Percentiles rank a stretch among this genome's conserved stretches.
These are phyloP conservation scores for Rhea pennata DNA, from an alignment of 2,113 vertebrate genomes.

Conservation along the genomic window DNA sequence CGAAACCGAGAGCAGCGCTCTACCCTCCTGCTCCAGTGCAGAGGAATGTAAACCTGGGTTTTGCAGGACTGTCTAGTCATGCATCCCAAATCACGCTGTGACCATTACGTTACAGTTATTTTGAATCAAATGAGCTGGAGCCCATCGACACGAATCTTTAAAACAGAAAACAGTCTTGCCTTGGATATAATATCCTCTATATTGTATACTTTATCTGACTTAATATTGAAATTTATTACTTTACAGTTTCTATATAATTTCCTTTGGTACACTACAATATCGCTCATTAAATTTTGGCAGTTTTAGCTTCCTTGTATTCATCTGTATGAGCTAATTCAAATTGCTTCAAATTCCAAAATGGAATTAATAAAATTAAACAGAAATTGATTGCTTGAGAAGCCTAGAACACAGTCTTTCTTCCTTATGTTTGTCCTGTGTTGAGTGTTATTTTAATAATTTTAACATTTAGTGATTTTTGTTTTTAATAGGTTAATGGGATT, in stretches of 20 bases:
- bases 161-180: background rate
- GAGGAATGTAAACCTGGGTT: background rate
- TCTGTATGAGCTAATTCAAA: background rate
- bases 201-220: background rate
- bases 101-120: background rate
- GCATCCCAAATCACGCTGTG: background rate
- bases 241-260: background rate
- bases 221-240: background rate
- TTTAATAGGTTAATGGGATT: background rate
- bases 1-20: rapidly evolving
- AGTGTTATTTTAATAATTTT: background rate
- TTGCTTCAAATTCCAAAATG: background rate
- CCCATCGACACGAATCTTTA: background rate
- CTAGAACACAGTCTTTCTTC: background rate
- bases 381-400: background rate
- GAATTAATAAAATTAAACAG: background rate
- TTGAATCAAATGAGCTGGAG: background rate
- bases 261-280: background rate
- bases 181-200: background rate
- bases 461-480: background rate
- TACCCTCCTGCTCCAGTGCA: background rate
- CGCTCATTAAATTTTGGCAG: background rate
- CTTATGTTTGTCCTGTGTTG: background rate
- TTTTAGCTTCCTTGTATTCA: background rate
- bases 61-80: rapidly evolving